Evolutionary conservation across 1,140 invertebrate species (phyloP), one percentile per base, ranked within the genome.

Genomic region (Drosophila bocqueti): DNA sequence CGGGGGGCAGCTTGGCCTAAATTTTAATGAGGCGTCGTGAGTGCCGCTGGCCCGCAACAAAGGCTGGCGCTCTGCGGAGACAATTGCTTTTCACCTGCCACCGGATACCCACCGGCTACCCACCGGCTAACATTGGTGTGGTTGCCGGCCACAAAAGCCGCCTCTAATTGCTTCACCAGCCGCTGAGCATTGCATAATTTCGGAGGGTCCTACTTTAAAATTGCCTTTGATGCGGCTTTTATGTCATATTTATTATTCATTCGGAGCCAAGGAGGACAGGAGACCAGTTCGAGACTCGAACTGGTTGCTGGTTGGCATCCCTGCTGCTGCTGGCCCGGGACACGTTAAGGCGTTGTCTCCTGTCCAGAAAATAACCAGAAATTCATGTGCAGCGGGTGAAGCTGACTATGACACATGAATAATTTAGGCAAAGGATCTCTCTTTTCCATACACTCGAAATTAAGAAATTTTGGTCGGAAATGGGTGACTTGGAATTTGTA

Each of bases 1-100:
- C 11, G n/a, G 57, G 36, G 16, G 31, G 54, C 24, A 26, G 77
- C 62, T 82, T 90, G 85, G 86, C 86, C 85, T 82, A 90, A 85
- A 90, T 90, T 90, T 91, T 90, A 91, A 90, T 90, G 86, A 90
- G 85, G 79, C 85, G 66, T 71, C 75, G 66, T 66, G 67, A 71
- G 67, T 71, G 67, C 64, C 76, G 58, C 57, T 79, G 81, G 71
- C 77, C 84, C 84, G 75, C 84, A 89, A 90, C 85, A 90, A 85
- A 89, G 81, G 81, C 79, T 40, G 62, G 45, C 42, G 3, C 36
- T 52, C 58, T 62, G 55, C 61, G 71, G 83, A 90, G 86, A 91
- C 86, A 90, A 90, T 89, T 89, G 84, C 84, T 89, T 90, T 89
- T 84, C 89, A 87, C 84, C 84, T 87, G 84, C 74, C 87, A 81